Base-by-base conservation (phyloP, 2,113 vertebrate genomes). In the Microcebus griseorufus region DNA sequence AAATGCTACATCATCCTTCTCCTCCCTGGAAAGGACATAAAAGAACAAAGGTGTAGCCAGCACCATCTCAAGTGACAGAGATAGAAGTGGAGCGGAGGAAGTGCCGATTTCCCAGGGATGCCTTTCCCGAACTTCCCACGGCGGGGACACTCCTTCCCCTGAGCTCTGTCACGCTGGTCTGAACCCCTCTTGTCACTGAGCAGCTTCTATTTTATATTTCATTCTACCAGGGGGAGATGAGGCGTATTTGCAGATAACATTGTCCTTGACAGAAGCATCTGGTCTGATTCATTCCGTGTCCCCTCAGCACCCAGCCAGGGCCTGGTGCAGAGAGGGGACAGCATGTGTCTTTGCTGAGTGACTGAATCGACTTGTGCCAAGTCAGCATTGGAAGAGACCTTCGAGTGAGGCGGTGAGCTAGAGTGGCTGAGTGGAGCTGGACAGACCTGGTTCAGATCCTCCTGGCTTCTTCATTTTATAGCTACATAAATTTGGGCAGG, bases 1-100 rank as follows among this genome's bases (percentile, higher is more conserved):
- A 95, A 96, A 42, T 34, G 92, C 67, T 90, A 70, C 7, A 48
- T 96, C 42, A 93, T 95, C 51, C 51, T 97, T 51, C 75, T 95
- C 34, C 0, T 0, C 14, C 92, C 96, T 11, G 25, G 80, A 72
- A 91, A 93, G 53, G 97, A 80, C 13, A 93, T 32, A 16, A 88
- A 58, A 72, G 73, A 81, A 27, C 27, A 81, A n/a, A 87, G 58
- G 32, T 37, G 91, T 60, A 70, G 78, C 81, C 88, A 29, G 6
- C 42, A 23, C 32, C 60, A 11, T 22, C 70, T 76, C 94, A 70
- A 58, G 9, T 42, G 72, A 86, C 79, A 34, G 88, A 67, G 12
- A 32, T 25, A 51, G 22, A 51, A 27, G 67, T 8, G 10, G 45
- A 67, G 13, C 0, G 0, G 4, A 9, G 60, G 51, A 22, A 32